phyloP scores from a whole-genome alignment of 2,888 invertebrate species.

The Adelognathus sp. region DNA sequence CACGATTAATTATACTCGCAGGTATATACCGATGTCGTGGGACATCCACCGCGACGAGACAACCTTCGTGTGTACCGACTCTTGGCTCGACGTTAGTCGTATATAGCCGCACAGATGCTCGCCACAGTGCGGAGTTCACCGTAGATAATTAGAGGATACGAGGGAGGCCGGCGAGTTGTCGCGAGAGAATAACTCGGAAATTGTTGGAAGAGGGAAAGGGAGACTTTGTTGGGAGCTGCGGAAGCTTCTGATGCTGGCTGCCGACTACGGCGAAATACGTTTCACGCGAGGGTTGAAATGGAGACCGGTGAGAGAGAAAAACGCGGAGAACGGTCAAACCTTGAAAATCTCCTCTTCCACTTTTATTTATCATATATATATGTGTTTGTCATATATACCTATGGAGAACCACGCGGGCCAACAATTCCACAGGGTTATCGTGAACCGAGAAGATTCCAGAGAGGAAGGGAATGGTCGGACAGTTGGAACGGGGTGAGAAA shows the following conservation, averaged over 20 bases:
- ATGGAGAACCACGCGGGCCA: constrained; percentile 45
- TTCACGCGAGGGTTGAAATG: constrained; percentile 8
- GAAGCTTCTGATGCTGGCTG: constrained; percentile 29
- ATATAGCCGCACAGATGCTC: constrained; percentile 11
- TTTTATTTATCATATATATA: constrained; percentile 12
- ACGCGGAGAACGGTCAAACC: constrained; percentile 15
- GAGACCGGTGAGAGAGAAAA: constrained; percentile 29
- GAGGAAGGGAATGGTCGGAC: constrained; percentile 49
- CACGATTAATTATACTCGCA: constrained; percentile 53
- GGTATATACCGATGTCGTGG: constrained; percentile 26
- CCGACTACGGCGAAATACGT: constrained; percentile 34
- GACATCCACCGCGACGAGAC: constrained; percentile 1
- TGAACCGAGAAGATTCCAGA: constrained; percentile 16
- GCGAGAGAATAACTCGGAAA: constrained; percentile 47
- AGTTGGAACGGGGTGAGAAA: constrained; percentile 53
- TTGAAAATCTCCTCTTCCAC: constrained; percentile 34
- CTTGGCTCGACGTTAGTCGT: constrained; percentile 7
- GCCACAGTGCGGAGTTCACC: constrained; percentile 41
- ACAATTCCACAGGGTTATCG: constrained; percentile 56
- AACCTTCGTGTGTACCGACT: constrained; percentile 1
- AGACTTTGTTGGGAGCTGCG: constrained; percentile 12
- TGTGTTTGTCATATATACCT: neutral
- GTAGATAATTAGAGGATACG: constrained; percentile 65
- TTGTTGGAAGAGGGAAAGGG: constrained; percentile 38
- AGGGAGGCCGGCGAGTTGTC: constrained; percentile 56